These are phyloP conservation scores for Melanotaenia pygmaea DNA, from an alignment of 2,797 vertebrate genomes.

Conservation along the genomic window DNA sequence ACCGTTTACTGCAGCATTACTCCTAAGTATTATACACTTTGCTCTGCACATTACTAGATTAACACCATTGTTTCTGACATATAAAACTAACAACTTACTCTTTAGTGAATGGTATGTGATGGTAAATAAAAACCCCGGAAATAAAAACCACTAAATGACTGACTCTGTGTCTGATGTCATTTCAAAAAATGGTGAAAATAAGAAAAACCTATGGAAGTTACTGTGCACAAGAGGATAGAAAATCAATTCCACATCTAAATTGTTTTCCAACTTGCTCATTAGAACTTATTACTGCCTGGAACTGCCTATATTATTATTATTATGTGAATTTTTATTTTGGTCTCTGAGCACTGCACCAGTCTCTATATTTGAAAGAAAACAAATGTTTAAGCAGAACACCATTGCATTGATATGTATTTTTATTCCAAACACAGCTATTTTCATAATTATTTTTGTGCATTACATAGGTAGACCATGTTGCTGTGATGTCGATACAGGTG, in stretches of 20 bases:
- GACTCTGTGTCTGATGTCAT: conserved; percentile 9
- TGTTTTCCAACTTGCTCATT: conserved; percentile 41
- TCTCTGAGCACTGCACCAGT: conserved; percentile 33
- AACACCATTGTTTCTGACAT: too few relatives aligned
- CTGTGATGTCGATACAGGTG: not conserved
- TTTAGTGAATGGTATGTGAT: too few relatives aligned
- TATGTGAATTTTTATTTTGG: conserved; percentile 38
- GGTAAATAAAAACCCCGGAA: too few relatives aligned
- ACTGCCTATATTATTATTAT: conserved; percentile 31
- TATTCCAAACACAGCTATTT: conserved; percentile 9
- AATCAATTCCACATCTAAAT: conserved; percentile 51
- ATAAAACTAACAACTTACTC: too few relatives aligned
- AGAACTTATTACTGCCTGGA: conserved; percentile 49
- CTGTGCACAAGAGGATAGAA: conserved; percentile 28
- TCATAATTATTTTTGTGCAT: not conserved
- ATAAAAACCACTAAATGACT: not conserved
- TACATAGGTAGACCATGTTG: conserved; percentile 5
- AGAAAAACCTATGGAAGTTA: conserved; percentile 14
- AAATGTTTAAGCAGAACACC: conserved; percentile 32
- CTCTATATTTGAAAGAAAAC: conserved; percentile 46
- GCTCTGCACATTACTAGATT: too few relatives aligned
- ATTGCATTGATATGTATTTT: not conserved
- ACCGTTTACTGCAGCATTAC: too few relatives aligned
- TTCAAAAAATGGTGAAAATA: not conserved
- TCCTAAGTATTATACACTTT: too few relatives aligned